A percentile compares a stretch with the other conserved stretches of the same genome.
These are phyloP conservation scores for Epizoanthus ramosus DNA, from an alignment of 92 coral and sea anemone species.

Conservation along the genomic window DNA sequence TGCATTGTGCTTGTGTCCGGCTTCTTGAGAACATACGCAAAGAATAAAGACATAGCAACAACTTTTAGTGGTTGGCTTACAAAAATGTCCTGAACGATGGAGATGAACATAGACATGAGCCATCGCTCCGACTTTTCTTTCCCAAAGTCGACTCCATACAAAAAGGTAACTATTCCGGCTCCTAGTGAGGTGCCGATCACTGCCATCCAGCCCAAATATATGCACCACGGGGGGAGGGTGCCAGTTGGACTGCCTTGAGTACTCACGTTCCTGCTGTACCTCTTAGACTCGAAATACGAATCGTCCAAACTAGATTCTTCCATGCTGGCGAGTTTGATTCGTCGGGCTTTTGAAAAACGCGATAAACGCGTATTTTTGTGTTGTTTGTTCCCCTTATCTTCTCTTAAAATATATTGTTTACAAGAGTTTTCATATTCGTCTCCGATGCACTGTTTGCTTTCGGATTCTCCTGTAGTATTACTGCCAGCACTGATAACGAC, in stretches of 20 bases:
- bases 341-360: too few species aligned
- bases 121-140: slow-evolving; percentile 81
- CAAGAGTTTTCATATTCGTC: too few species aligned
- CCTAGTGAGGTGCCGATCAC: slow-evolving; percentile 67
- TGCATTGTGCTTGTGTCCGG: slow-evolving; percentile 46
- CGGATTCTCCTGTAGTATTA: not conserved
- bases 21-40: slow-evolving; percentile 82
- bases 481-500: not conserved
- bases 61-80: slow-evolving; percentile 91
- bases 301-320: not conserved
- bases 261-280: not conserved
- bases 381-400: too few species aligned
- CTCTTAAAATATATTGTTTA: too few species aligned
- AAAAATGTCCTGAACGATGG: slow-evolving; percentile 89
- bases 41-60: slow-evolving; percentile 66
- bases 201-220: slow-evolving; percentile 82
- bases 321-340: not conserved
- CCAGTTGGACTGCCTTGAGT: not conserved
- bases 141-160: slow-evolving; percentile 90
- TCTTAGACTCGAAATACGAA: slow-evolving; percentile 13
- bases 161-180: slow-evolving; percentile 71
- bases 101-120: slow-evolving; percentile 88
- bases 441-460: not conserved
- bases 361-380: too few species aligned
- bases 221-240: slow-evolving; percentile 87